These are phyloP conservation scores for Triplophysa tibetana DNA, from an alignment of 2,113 vertebrate genomes.

Conservation along the genomic window DNA sequence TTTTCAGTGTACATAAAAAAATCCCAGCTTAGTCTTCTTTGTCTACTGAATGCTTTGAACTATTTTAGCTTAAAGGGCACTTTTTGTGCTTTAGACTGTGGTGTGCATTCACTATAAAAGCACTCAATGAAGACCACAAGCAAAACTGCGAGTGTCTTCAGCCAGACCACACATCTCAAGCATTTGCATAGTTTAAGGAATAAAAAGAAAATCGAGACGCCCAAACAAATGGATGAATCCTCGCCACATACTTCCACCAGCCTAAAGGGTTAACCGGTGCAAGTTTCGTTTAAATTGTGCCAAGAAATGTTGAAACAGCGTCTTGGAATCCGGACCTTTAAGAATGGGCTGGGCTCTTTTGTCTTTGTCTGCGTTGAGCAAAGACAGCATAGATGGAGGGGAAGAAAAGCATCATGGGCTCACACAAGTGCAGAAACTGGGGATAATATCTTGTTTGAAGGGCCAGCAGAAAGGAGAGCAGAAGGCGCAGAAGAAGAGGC, in stretches of 20 bases:
- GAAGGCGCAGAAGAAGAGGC: constrained; percentile 88
- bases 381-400: constrained; percentile 65
- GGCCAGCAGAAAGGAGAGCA: constrained; percentile 78
- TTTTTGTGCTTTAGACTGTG: constrained; percentile 95
- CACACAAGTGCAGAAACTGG: constrained; percentile 64
- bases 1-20: constrained; percentile 99
- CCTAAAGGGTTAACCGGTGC: constrained; percentile 61
- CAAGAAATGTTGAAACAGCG: constrained; percentile 57
- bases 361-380: constrained; percentile 70
- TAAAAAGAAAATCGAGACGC: constrained; percentile 65
- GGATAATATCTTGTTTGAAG: constrained; percentile 90
- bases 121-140: constrained; percentile 98
- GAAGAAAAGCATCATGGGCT: constrained; percentile 55
- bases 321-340: constrained; percentile 58
- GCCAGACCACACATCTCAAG: constrained; percentile 98
- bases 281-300: constrained; percentile 62
- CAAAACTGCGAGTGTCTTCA: constrained; percentile 98
- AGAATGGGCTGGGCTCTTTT: constrained; percentile 65
- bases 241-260: constrained; percentile 71
- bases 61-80: constrained; percentile 95
- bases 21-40: constrained; percentile 99
- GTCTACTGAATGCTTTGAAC: constrained; percentile 99
- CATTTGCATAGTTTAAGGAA: constrained; percentile 98
- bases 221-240: constrained; percentile 75
- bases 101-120: constrained; percentile 99